Evolutionary conservation across 2,888 invertebrate species (phyloP).

Genomic region (Entomobrya multifasciata): DNA sequence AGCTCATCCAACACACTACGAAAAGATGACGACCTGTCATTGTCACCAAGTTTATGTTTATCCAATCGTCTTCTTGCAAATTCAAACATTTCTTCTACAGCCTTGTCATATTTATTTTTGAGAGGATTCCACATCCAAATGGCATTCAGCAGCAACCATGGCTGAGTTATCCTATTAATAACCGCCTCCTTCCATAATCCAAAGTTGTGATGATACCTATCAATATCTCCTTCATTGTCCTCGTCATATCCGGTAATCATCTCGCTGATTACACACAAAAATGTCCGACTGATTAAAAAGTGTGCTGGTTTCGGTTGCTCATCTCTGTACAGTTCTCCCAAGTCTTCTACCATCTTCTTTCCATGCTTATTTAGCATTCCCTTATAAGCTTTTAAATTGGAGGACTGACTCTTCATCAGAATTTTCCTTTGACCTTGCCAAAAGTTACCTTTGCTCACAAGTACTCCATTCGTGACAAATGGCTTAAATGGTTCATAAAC

Average conservation of each 20-base stretch:
- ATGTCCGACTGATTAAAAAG: neutral
- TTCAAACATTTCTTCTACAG: neutral
- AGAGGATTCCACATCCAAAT: neutral
- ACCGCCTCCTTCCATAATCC: neutral
- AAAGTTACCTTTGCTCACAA: neutral
- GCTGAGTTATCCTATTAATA: neutral
- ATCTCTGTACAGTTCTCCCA: neutral
- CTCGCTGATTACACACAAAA: slow-evolving; percentile 1
- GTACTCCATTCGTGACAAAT: slow-evolving; percentile 6
- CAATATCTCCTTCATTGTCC: neutral
- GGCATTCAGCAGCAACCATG: neutral
- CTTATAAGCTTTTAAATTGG: neutral
- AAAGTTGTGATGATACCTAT: slow-evolving; percentile 1
- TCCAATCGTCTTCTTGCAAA: neutral
- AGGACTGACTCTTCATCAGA: neutral
- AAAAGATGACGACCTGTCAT: neutral
- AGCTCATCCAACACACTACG: slow-evolving; percentile 27
- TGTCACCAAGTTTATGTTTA: neutral
- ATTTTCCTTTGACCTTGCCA: slow-evolving; percentile 29
- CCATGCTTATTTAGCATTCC: neutral
- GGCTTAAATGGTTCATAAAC: neutral
- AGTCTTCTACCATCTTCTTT: neutral
- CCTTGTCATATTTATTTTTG: neutral
- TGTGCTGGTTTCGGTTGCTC: neutral
- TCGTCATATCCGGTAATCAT: slow-evolving; percentile 24